Conservation (phyloP, 2,888 invertebrate species). For the Euplagia quadripunctaria region DNA sequence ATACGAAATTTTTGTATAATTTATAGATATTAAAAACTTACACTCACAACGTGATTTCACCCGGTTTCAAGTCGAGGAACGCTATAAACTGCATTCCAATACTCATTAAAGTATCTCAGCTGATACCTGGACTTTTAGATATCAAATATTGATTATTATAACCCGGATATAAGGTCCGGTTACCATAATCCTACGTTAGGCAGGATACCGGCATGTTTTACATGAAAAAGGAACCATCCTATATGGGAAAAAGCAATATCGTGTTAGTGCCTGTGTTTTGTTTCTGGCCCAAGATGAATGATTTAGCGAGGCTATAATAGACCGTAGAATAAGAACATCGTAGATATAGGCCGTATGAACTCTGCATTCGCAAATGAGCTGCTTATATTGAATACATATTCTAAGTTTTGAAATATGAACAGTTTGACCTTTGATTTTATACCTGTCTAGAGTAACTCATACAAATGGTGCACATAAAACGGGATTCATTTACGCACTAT, state of each 20-base stretch:
- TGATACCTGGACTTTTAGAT: background rate
- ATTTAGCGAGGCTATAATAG: background rate
- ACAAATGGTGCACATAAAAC: too few relatives aligned
- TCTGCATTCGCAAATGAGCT: too few relatives aligned
- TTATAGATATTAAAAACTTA: too few relatives aligned
- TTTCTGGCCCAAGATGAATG: conserved; percentile 49
- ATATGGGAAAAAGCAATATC: conserved; percentile 80
- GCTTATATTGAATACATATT: too few relatives aligned
- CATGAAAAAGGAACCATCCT: conserved; percentile 79
- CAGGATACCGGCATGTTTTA: conserved; percentile 73
- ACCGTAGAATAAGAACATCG: background rate
- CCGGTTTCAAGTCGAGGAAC: background rate
- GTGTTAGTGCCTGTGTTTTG: conserved; percentile 69
- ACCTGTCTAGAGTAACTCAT: too few relatives aligned
- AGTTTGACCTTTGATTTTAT: too few relatives aligned
- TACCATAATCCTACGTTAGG: conserved; percentile 54
- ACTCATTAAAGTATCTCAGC: background rate
- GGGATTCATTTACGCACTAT: too few relatives aligned
- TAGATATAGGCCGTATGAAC: too few relatives aligned
- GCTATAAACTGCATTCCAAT: background rate
- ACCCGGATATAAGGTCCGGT: conserved; percentile 41
- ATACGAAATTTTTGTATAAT: too few relatives aligned
- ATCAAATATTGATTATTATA: conserved; percentile 35
- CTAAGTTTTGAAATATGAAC: too few relatives aligned
- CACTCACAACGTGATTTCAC: too few relatives aligned